Evolutionary conservation across 23 tunicate genomes (phyloP).

Genomic region (Aplidium turbinatum): DNA sequence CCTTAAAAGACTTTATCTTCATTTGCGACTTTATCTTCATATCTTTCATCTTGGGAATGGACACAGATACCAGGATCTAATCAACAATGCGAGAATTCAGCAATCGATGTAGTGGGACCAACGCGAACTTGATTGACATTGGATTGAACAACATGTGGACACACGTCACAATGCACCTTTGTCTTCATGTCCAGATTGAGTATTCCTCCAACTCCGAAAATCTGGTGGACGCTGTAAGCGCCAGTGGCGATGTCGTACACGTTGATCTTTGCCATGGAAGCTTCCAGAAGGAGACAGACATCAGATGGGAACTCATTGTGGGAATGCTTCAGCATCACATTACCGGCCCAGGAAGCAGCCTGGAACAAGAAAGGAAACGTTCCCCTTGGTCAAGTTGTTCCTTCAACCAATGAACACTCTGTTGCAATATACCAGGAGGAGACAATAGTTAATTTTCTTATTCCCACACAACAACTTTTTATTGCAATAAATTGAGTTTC

Average conservation of each 20-base stretch:
- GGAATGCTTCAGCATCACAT: conserved; percentile 53
- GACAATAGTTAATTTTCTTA: too few relatives aligned
- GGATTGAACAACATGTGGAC: too few relatives aligned
- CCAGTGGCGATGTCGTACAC: conserved; percentile 41
- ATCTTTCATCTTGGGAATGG: conserved; percentile 17
- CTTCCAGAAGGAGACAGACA: conserved; percentile 53
- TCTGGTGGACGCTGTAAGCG: background rate
- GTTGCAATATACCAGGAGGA: too few relatives aligned
- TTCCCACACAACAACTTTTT: too few relatives aligned
- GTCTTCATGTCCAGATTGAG: conserved; percentile 13
- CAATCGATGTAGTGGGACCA: background rate
- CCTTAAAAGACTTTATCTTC: conserved; percentile 1
- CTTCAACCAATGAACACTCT: too few relatives aligned
- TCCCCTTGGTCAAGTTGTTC: too few relatives aligned
- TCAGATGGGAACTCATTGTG: conserved; percentile 93
- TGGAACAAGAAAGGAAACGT: conserved; percentile 11
- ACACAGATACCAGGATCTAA: conserved; percentile 4
- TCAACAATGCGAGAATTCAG: background rate
- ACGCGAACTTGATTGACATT: too few relatives aligned
- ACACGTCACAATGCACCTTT: too few relatives aligned
- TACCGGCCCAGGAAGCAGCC: conserved; percentile 93
- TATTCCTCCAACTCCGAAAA: conserved; percentile 20
- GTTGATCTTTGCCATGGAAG: conserved; percentile 35
- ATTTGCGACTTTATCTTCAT: too few relatives aligned
- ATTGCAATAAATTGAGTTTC: too few relatives aligned